Evolutionary conservation across 1,140 invertebrate species (phyloP), one percentile per base, ranked within the genome.

Genomic region (Monomorium pharaonis): DNA sequence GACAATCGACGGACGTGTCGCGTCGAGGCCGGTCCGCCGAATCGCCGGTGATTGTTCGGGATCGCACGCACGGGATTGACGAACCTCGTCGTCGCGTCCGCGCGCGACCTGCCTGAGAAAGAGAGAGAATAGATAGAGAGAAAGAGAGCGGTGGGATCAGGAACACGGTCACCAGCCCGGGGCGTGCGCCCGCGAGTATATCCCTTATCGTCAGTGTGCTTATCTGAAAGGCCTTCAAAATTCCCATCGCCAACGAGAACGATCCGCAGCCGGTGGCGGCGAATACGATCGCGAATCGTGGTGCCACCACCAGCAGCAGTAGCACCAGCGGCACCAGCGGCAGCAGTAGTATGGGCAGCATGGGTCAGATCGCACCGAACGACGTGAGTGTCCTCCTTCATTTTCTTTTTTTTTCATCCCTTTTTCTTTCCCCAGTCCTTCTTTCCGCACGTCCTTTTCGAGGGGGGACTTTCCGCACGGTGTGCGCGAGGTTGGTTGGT

Each of bases 361-460:
- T 96, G 96, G 96, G 96, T 91, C 96, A 96, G 90, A 96, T 96
- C 89, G 94, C 93, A 86, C 12, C 42, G 14, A 95, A 95, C 89
- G 94, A 96, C 89, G 96, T 96, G 91, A 96, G 95, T n/a, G n/a
- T 96, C 74, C 72, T 37, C n/a, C 24, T 65, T 37, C 9, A 51
- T 58, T 44, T 70, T 27, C 42, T 21, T 9, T n/a, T 27, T 63
- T n/a, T 9, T 44, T n/a, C 76, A 3, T 42, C 5, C 0, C 18
- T 33, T 1, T 75, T 44, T 37, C 0, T 58, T 44, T 14, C n/a
- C n/a, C n/a, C n/a, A n/a, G n/a, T n/a, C n/a, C n/a, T n/a, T 0
- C 14, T 44, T 10, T 5, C 24, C 62, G 10, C 42, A 24, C 69
- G 42, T n/a, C n/a, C 37, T 74, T 18, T 33, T 7, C 70, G 24